Conservation (phyloP, 2,797 vertebrate species). For the Anniella stebbinsi region DNA sequence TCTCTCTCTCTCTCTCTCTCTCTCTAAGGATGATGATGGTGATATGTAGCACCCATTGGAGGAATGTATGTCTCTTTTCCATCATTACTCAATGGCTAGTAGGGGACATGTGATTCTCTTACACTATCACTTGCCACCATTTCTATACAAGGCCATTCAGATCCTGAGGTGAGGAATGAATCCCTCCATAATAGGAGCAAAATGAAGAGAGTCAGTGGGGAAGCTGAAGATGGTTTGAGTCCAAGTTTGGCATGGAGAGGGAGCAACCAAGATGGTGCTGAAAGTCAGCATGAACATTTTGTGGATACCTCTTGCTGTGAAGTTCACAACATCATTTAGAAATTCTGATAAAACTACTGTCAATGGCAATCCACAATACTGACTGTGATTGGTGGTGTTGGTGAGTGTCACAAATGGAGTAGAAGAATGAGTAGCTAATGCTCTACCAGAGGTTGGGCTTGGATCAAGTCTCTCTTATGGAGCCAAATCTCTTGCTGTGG, state of each 20-base stretch:
- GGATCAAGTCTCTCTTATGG: not conserved
- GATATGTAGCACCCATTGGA: not conserved
- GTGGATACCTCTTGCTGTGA: not conserved
- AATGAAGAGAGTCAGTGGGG: not conserved
- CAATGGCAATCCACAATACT: not conserved
- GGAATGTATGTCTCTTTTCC: not conserved
- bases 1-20: not conserved
- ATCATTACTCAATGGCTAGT: not conserved
- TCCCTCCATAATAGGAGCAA: not conserved
- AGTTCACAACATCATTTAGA: not conserved
- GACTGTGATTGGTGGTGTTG: not conserved
- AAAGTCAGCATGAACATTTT: slow-evolving; percentile 3
- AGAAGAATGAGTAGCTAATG: not conserved
- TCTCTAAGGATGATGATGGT: too few species aligned
- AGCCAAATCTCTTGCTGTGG: not conserved
- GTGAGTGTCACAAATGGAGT: not conserved
- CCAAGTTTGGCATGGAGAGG: not conserved
- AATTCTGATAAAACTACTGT: not conserved
- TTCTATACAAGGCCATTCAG: not conserved
- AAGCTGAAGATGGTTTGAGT: not conserved
- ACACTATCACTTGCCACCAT: not conserved
- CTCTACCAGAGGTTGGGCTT: not conserved
- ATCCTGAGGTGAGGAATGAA: not conserved
- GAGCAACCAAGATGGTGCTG: not conserved
- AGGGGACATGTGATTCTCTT: not conserved